These are phyloP conservation scores for Thalassaphorura encarpata DNA, from an alignment of 1,140 invertebrate genomes.

Conservation along the genomic window DNA sequence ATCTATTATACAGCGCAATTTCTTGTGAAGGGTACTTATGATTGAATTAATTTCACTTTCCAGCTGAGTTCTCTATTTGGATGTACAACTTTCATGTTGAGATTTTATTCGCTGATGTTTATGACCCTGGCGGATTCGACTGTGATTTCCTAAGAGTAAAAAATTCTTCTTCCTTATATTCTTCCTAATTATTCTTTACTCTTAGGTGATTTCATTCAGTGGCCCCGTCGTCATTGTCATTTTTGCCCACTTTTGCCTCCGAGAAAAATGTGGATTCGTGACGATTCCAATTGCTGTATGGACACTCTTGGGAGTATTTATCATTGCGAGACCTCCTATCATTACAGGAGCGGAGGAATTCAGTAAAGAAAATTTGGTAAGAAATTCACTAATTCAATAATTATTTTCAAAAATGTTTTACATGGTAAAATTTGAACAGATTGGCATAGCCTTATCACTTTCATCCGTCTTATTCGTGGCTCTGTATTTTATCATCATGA, in stretches of 20 bases:
- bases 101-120: constrained; percentile 18
- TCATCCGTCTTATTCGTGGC: constrained; percentile 12
- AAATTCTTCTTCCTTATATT: background rate
- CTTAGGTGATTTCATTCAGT: too few relatives aligned
- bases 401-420: background rate
- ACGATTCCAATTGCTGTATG: constrained; percentile 7
- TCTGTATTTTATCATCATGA: constrained; percentile 12
- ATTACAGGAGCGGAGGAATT: constrained; percentile 11
- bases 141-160: constrained; percentile 9
- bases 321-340: constrained; percentile 17
- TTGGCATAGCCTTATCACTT: constrained; percentile 13
- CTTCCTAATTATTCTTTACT: too few relatives aligned
- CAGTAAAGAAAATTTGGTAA: constrained; percentile 1
- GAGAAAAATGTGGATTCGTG: constrained; percentile 21
- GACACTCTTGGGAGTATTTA: constrained; percentile 4
- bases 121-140: constrained; percentile 17
- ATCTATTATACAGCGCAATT: too few relatives aligned
- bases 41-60: too few relatives aligned
- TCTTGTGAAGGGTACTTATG: too few relatives aligned
- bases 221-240: constrained; percentile 15
- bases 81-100: constrained; percentile 9
- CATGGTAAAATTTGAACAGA: constrained; percentile 2
- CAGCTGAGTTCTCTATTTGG: too few relatives aligned
- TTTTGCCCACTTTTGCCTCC: constrained; percentile 18
- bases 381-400: background rate